Evolutionary conservation across 2,797 vertebrate species (phyloP).

Genomic region (Gambelia wislizenii): DNA sequence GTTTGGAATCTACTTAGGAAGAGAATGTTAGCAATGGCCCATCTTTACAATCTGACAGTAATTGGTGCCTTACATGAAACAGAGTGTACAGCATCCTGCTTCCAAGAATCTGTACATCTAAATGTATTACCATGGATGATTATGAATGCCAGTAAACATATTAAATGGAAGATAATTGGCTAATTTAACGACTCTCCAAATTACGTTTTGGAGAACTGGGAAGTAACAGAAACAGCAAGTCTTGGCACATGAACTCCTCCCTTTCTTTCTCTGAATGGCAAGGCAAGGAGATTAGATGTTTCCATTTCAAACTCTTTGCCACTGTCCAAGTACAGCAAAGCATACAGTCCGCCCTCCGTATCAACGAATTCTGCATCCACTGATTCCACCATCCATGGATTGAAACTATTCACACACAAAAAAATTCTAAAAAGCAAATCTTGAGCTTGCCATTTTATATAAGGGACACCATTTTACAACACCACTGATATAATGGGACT

Average conservation of each 20-base stretch:
- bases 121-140: background rate
- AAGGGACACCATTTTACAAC: no score
- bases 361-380: no score
- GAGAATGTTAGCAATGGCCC: background rate
- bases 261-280: background rate
- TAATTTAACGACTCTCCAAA: background rate
- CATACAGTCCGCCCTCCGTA: no score
- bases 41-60: background rate
- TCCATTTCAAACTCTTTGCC: background rate
- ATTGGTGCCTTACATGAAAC: conserved; percentile 3
- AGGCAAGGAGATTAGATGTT: background rate
- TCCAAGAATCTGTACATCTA: conserved; percentile 5
- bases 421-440: no score
- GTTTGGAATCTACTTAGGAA: background rate
- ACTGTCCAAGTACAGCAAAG: background rate
- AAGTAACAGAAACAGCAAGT: background rate
- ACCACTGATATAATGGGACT: no score
- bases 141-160: background rate
- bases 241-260: background rate
- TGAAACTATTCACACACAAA: no score
- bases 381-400: no score
- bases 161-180: background rate
- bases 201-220: no score
- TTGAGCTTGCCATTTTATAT: no score
- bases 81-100: rapidly evolving